Evolutionary conservation across 2,113 vertebrate genomes (phyloP).

Genomic region (Daphoenositta chrysoptera): DNA sequence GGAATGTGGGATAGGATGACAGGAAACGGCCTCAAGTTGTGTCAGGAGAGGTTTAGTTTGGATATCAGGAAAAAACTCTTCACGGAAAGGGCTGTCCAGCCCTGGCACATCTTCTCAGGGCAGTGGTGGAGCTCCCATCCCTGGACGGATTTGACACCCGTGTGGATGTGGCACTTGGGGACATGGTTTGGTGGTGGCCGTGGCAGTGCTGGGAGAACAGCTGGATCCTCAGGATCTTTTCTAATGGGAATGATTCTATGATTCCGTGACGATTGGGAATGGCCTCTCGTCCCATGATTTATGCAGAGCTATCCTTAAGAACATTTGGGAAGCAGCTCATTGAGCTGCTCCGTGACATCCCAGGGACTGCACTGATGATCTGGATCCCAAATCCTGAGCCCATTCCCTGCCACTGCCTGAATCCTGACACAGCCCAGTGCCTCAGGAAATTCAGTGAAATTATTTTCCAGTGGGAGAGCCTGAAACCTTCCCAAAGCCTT

Average conservation of each 20-base stretch:
- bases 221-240: not conserved
- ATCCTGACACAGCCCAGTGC: not conserved
- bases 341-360: not conserved
- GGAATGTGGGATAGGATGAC: rapidly evolving
- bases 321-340: not conserved
- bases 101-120: not conserved
- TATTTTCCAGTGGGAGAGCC: not conserved
- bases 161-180: not conserved
- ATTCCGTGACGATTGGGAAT: not conserved
- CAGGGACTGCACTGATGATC: not conserved
- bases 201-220: too few relatives aligned
- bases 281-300: not conserved
- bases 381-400: not conserved
- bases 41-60: not conserved
- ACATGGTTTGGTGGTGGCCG: not conserved
- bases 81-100: not conserved
- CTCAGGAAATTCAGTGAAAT: not conserved
- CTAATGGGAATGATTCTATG: not conserved
- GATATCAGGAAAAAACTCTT: not conserved
- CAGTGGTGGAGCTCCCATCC: not conserved
- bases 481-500: not conserved
- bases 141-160: not conserved
- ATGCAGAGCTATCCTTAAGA: not conserved
- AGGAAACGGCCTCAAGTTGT: not conserved
- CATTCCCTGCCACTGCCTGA: not conserved